A percentile compares a stretch with the other conserved stretches of the same genome.
These are phyloP conservation scores for Rhincodon typus DNA, from an alignment of 2,797 vertebrate genomes.

Conservation along the genomic window DNA sequence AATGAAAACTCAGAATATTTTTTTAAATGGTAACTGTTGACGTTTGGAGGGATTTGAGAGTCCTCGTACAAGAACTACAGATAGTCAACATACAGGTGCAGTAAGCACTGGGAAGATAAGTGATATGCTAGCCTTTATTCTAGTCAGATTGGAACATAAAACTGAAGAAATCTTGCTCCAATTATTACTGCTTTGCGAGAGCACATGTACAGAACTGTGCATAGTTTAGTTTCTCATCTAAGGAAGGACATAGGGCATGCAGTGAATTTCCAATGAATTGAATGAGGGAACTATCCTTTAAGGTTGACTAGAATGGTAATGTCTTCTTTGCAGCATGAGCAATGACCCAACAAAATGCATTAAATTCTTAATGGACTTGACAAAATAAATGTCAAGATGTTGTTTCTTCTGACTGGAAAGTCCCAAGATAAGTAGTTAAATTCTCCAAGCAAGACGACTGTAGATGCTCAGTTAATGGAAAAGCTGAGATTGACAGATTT, in stretches of 20 bases:
- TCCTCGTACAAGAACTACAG: background rate
- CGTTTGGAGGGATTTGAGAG: background rate
- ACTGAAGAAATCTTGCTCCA: background rate
- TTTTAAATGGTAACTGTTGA: background rate
- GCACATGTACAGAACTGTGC: background rate
- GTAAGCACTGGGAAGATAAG: background rate
- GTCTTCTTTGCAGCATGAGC: background rate
- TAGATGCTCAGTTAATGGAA: background rate
- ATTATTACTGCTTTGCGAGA: background rate
- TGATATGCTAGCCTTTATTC: background rate
- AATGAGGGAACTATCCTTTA: background rate
- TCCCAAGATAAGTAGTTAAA: background rate
- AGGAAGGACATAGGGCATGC: background rate
- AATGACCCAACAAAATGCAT: background rate
- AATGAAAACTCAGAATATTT: background rate
- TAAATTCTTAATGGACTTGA: background rate
- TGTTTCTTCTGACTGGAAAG: background rate
- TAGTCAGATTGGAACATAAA: background rate
- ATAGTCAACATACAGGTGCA: background rate
- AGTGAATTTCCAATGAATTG: background rate
- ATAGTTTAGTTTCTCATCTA: background rate
- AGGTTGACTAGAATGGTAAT: background rate
- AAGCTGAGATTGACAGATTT: background rate
- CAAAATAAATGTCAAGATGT: background rate
- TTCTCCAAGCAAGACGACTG: background rate